Conservation (phyloP, 2,113 vertebrate species). For the Rousettus leschenaultii region DNA sequence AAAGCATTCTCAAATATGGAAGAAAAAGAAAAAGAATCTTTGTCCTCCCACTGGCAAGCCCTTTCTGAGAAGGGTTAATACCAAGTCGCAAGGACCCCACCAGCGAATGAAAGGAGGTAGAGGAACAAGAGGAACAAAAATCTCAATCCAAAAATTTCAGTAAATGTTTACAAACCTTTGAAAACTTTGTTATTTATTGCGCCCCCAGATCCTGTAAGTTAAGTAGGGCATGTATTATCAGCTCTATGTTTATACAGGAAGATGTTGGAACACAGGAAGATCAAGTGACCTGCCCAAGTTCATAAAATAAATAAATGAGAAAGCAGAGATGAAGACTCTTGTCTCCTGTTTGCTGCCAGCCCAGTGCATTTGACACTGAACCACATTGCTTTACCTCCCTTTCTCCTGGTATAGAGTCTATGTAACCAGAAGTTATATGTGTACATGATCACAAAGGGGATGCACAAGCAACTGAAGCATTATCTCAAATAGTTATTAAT, state of each 20-base stretch:
- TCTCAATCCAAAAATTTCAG: conserved; percentile 10
- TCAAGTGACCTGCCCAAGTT: background rate
- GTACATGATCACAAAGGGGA: conserved; percentile 15
- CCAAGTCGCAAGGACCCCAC: background rate
- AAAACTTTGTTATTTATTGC: background rate
- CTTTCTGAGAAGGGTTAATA: conserved; percentile 24
- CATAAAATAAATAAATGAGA: conserved; percentile 8
- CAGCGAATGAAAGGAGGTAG: background rate
- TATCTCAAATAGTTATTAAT: conserved; percentile 40
- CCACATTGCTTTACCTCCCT: background rate
- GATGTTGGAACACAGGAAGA: conserved; percentile 8
- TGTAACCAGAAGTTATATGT: conserved; percentile 1
- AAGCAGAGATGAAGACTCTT: background rate
- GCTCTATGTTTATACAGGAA: conserved; percentile 32
- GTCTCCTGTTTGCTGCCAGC: background rate
- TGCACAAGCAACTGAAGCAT: conserved; percentile 22
- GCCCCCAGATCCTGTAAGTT: background rate
- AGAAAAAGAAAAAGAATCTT: conserved; percentile 31
- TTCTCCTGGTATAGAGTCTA: background rate
- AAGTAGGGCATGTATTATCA: background rate
- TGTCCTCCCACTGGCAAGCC: background rate
- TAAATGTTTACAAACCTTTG: conserved; percentile 27
- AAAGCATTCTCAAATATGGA: conserved; percentile 16
- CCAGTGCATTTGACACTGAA: background rate
- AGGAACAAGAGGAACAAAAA: background rate